Base-by-base conservation (phyloP, 2,797 vertebrate genomes). In the Cirrhinus mrigala region DNA sequence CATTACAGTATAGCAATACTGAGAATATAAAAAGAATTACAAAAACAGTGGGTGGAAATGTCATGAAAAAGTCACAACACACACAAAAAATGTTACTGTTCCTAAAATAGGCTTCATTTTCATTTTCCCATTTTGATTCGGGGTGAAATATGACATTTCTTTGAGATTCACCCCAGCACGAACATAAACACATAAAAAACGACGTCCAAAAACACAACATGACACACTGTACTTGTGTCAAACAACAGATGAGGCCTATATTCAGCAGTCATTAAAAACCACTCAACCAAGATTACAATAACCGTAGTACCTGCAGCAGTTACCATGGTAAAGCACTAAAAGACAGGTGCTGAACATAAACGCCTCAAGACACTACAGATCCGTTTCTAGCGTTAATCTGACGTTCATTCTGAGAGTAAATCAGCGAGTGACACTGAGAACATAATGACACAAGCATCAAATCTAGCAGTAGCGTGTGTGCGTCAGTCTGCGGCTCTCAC, bases 401-500 rank as follows among this genome's bases (percentile, higher is more conserved):
- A 75, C 9, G 2, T 74, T 29, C 29, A 54, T 81, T 54, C 48
- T 24, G 48, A n/a, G n/a, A 71, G 66, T 71, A n/a, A 82, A 27
- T 71, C 16, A 44, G n/a, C 16, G 77, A 71, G 68, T 22, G 68
- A 60, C 66, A 29, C 52, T 4, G 16, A 82, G 52, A 58, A 12
- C 16, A 27, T 20, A 56, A 81, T 69, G n/a, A 60, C 52, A 27
- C 22, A 3, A 22, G 40, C 73, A 3, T 54, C 56, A 75, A 10
- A 11, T 15, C 40, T 18, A 56, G 1, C 20, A 11, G 22, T 22
- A 3, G 20, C 22, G 68, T 69, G 16, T 69, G 86, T 89, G 84
- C 71, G 86, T 82, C 78, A 70, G 81, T 66, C 83, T 90, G 87
- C 79, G 89, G 79, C 86, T 75, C 78, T 14, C 83, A 85, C 87